Percentiles rank a stretch among this genome's conserved stretches.
Evolutionary conservation across 35 echinoderm and acorn worm species (phyloP).

Genomic region (Holothuria glaberrima): DNA sequence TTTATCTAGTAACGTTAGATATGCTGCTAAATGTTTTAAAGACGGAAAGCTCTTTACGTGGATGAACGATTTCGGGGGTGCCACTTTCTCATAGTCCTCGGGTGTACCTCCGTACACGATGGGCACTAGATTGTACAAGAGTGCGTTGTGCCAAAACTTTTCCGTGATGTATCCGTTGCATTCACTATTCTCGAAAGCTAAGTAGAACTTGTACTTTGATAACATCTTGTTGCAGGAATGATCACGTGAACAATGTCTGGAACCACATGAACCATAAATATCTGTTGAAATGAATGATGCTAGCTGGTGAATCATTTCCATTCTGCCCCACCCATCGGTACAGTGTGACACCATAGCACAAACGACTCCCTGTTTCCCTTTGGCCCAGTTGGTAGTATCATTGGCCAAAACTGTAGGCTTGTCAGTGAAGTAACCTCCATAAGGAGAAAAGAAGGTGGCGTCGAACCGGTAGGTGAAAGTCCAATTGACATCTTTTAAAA

Average conservation of each 20-base stretch:
- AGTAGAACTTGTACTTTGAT: conserved; percentile 56
- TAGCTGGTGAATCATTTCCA: conserved; percentile 10
- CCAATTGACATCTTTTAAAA: conserved; percentile 3
- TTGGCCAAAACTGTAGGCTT: background rate
- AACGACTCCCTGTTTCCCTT: conserved; percentile 13
- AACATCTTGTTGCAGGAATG: conserved; percentile 8
- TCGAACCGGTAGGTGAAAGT: conserved; percentile 34
- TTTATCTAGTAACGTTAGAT: conserved; percentile 15
- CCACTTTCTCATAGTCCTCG: conserved; percentile 33
- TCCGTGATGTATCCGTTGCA: conserved; percentile 61
- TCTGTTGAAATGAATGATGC: conserved; percentile 27
- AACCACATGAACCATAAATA: conserved; percentile 16
- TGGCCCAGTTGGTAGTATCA: background rate
- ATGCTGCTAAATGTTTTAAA: conserved; percentile 30
- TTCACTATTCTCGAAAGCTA: conserved; percentile 60
- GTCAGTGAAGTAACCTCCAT: background rate
- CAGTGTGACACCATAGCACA: conserved; percentile 72
- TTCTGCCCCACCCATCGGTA: background rate
- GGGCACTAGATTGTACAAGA: conserved; percentile 30
- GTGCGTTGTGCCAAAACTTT: conserved; percentile 59
- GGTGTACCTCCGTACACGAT: conserved; percentile 48
- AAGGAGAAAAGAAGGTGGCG: conserved; percentile 1
- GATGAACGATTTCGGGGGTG: conserved; percentile 59
- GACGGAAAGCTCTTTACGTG: conserved; percentile 44
- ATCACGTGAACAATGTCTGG: background rate